These are phyloP conservation scores for Eulemur coronatus DNA, from an alignment of 2,797 vertebrate genomes.

Conservation along the genomic window DNA sequence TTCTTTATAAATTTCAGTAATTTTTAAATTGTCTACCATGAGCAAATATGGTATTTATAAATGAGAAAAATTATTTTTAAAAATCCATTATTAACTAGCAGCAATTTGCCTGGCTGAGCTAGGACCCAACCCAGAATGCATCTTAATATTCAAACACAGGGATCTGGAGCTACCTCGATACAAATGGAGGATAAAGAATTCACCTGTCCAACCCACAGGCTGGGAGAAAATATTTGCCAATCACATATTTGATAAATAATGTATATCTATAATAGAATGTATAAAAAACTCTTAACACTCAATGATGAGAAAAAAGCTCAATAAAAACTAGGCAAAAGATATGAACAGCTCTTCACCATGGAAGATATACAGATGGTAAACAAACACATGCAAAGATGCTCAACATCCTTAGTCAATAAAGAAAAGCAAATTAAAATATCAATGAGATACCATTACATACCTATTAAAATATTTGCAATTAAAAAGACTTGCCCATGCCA, in stretches of 20 bases:
- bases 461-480: neutral
- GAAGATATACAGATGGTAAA: neutral
- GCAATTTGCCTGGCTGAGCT: neutral
- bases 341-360: neutral
- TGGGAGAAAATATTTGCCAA: neutral
- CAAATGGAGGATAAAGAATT: neutral
- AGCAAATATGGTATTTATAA: neutral
- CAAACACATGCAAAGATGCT: neutral
- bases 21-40: neutral
- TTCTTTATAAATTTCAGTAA: neutral
- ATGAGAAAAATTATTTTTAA: slow-evolving; percentile 10
- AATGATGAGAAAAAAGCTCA: neutral
- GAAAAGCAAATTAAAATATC: slow-evolving; percentile 5
- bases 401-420: neutral
- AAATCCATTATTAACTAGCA: neutral
- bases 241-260: neutral
- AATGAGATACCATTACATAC: neutral
- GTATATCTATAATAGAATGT: neutral
- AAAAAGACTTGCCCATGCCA: neutral
- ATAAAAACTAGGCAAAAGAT: neutral
- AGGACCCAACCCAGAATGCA: neutral
- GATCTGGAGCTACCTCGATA: neutral
- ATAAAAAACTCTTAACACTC: neutral
- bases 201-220: neutral
- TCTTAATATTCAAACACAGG: neutral